Base-by-base conservation (phyloP, 2,888 invertebrate genomes). In the Lasioglossum zephyrum region DNA sequence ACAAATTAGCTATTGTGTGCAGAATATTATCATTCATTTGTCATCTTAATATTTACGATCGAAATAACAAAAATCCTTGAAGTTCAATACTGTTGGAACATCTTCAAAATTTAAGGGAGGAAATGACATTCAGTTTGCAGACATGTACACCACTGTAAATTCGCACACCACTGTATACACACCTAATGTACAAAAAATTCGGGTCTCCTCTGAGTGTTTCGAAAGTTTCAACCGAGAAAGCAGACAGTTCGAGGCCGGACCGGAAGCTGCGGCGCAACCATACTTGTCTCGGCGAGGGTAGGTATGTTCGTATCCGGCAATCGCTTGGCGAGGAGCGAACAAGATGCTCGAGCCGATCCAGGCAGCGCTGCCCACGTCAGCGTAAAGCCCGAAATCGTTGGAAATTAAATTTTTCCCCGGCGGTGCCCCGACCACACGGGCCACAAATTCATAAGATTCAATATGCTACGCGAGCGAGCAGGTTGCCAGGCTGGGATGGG, bases 401-500 rank as follows among this genome's bases (percentile, higher is more conserved):
- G 90, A 93, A 94, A 94, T 94, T 93, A 94, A 93, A 93, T 94
- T 94, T 93, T 92, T 93, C 91, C 89, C 88, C 89, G 88, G 85
- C 88, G 88, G 83, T 88, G 84, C 80, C 82, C 84, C 86, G 87
- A 88, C 89, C 91, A 86, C 89, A 91, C 89, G 90, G 88, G 91
- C 91, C 93, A 92, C 92, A 93, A 93, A 94, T 94, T 94, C 94
- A 94, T 94, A 95, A 94, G 94, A 95, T 94, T 94, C 93, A 94
- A 95, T 94, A 94, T 94, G 93, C 93, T 91, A 91, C 89, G 90
- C 88, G 89, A 88, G 88, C 85, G 86, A 91, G 92, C 91, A 87
- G 87, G 91, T 88, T 89, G 86, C 90, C 85, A 86, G 86, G 75
- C 13, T 63, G 82, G 85, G 69, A 76, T 70, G 57, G 85, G 72